Evolutionary conservation across 2,113 vertebrate species (phyloP), one percentile per base, ranked within the genome.

Genomic region (Herpailurus yagouaroundi): DNA sequence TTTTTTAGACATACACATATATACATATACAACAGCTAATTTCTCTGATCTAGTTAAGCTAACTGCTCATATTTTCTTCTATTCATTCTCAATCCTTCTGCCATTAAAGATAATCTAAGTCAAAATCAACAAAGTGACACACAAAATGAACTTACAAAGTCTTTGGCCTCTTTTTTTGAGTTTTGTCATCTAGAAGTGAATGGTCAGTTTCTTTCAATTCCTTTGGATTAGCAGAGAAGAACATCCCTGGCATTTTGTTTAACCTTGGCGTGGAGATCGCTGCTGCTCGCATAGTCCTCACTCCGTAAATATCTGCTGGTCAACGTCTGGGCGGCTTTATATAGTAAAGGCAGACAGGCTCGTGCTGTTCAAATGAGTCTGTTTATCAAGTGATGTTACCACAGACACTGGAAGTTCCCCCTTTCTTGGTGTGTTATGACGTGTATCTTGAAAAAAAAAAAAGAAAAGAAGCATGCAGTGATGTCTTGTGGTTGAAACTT

Each of bases 341-440:
- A 99, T 99, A 98, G 98, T 16, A 27, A 41, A 71, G 12, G 64
- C 97, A 98, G 73, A 55, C 97, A 96, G 96, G 96, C 63, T 79
- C n/a, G 63, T 5, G 97, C 94, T 97, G 97, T 98, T 95, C 86
- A 93, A 96, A 96, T 55, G 41, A 96, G 88, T 41, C 98, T 99
- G 98, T 99, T 99, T 99, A 98, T 98, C 98, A 29, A 97, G 95
- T 89, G 33, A 95, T 95, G 86, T 98, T 97, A 98, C 98, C 99
- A 88, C 98, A 99, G 95, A 93, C 98, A 13, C 97, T 97, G 98
- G 89, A 98, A 99, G 98, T 99, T 99, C 99, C 99, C 98, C 89
- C 98, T 99, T 98, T 98, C 97, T 98, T 89, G 57, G 94, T 11
- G 81, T 76, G 4, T 36, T 23, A 95, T 99, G 99, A 99, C 98